Percentiles rank a stretch among this genome's conserved stretches.
Evolutionary conservation across 2,797 vertebrate genomes (phyloP).

Genomic region (Lates japonicus): DNA sequence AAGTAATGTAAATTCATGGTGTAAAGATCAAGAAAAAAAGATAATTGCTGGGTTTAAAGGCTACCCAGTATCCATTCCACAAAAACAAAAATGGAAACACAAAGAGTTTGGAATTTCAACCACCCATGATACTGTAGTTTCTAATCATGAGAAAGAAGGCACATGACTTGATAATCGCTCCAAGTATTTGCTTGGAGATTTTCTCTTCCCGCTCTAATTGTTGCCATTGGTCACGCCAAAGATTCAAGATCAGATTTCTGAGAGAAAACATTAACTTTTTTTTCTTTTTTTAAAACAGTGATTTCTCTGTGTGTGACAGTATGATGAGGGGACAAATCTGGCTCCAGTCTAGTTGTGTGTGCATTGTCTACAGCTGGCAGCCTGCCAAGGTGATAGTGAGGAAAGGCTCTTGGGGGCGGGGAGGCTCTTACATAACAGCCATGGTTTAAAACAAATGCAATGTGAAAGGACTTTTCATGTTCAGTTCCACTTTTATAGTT

Average conservation of each 20-base stretch:
- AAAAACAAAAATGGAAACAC: conserved; percentile 28
- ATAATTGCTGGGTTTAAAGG: not conserved
- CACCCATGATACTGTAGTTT: conserved; percentile 14
- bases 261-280: not conserved
- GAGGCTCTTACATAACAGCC: conserved; percentile 56
- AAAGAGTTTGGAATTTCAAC: conserved; percentile 21
- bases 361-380: conserved; percentile 24
- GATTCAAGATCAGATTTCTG: conserved; percentile 28
- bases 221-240: conserved; percentile 15
- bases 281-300: not conserved
- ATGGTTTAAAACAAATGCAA: conserved; percentile 54
- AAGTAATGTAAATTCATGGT: not conserved
- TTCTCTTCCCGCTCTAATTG: conserved; percentile 23
- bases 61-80: not conserved
- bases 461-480: conserved; percentile 49
- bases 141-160: conserved; percentile 52
- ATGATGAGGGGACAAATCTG: conserved; percentile 35
- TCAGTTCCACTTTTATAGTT: conserved; percentile 31
- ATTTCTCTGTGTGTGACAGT: conserved; percentile 11
- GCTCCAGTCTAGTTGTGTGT: conserved; percentile 19
- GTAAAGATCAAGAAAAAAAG: conserved; percentile 4
- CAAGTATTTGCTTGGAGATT: conserved; percentile 52
- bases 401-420: conserved; percentile 11
- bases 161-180: conserved; percentile 70
- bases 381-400: conserved; percentile 41